Evolutionary conservation across 2,113 vertebrate genomes (phyloP).

Genomic region (Proteles cristata): DNA sequence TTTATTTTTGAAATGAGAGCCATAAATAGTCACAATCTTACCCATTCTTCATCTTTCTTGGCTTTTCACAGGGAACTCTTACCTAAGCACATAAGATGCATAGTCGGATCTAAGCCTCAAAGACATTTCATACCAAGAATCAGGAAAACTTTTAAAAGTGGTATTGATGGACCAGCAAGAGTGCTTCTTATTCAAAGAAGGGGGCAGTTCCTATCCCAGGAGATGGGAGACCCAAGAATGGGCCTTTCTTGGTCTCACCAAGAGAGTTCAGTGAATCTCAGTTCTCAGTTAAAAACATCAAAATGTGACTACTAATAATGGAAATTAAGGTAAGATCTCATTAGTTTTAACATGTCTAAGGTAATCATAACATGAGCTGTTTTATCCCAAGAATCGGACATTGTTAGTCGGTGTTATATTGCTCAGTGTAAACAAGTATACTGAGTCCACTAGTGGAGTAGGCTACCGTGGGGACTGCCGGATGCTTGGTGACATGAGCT

Average conservation of each 20-base stretch:
- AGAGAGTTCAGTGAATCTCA: neutral
- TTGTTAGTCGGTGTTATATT: neutral
- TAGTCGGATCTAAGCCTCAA: neutral
- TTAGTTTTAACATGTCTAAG: constrained; percentile 3
- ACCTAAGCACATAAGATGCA: neutral
- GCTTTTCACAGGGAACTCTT: neutral
- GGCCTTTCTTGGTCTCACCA: too few species aligned
- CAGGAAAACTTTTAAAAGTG: neutral
- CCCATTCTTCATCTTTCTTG: neutral
- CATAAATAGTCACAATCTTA: neutral
- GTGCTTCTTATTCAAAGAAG: neutral
- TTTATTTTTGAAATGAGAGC: neutral
- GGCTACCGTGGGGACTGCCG: neutral
- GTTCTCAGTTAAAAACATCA: neutral
- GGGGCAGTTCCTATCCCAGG: neutral
- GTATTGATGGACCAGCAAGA: neutral
- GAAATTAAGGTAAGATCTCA: constrained; percentile 31
- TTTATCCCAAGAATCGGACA: neutral
- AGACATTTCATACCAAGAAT: neutral
- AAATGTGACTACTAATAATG: constrained; percentile 14
- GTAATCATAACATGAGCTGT: constrained; percentile 1
- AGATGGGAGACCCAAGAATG: neutral
- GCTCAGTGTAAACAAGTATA: neutral
- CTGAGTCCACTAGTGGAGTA: neutral
- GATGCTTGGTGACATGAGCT: neutral